Base-by-base conservation (phyloP, 2,888 invertebrate species). In the Lymantria dispar region DNA sequence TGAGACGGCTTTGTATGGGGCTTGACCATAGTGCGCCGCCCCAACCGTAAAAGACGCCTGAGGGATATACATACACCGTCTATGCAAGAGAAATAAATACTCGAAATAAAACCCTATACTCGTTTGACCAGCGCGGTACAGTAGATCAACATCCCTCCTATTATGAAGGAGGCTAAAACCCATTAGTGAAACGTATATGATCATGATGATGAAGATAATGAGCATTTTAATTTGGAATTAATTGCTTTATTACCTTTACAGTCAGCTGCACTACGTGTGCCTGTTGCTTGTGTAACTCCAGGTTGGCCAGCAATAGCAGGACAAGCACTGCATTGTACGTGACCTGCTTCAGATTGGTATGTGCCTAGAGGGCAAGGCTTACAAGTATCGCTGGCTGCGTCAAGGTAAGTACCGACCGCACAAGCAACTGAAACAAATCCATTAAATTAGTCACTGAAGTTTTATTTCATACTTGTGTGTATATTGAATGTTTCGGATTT, bases 301-400 rank as follows among this genome's bases (percentile, higher is more conserved):
- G 95, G 93, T 63, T 97, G 94, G n/a, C 97, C 98, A 12, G 97
- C 96, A 54, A 98, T 98, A 3, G 94, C 92, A 0, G 98, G 98
- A 82, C 99, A 99, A 45, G 95, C 92, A 44, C 94, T 95, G 85
- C 99, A 99, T 72, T 96, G 96, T 42, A 95, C 87, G 78, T 98
- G 97, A 0, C 98, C 98, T 1, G 96, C 94, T 85, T 98, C 97
- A 56, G 98, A 98, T 84, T 99, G 99, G 82, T 98, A 99, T 0
- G 95, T 96, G 58, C 99, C 99, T 39, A 95, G 91, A 0, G 96
- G 95, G 72, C 98, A 98, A 22, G 96, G 94, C 41, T 95, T 90
- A 78, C 98, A 98, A 13, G 94, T 93, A 72, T 95, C 95, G 54
- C 94, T 95, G 5, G 94, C 93, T 41, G 93, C 93, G 60, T 97